A percentile compares a stretch with the other conserved stretches of the same genome.
These are phyloP conservation scores for Crambe crambe DNA, from an alignment of 37 sponge, comb jelly and placozoan species.

Conservation along the genomic window DNA sequence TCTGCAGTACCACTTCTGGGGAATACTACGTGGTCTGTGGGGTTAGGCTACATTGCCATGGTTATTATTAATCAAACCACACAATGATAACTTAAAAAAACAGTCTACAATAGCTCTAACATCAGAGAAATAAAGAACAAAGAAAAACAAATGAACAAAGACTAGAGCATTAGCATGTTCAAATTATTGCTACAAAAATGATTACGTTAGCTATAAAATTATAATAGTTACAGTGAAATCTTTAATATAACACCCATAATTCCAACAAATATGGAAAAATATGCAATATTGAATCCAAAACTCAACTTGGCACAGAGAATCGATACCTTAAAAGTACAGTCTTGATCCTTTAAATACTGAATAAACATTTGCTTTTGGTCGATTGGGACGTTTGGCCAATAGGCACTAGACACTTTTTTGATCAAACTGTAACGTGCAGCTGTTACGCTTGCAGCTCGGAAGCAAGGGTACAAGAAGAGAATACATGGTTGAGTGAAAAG, in stretches of 20 bases:
- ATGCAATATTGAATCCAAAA: slow-evolving; percentile 36
- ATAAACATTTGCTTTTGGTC: not conserved
- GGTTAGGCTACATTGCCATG: too few species aligned
- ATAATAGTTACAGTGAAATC: slow-evolving; percentile 13
- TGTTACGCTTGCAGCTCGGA: slow-evolving; percentile 24
- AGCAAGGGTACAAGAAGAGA: slow-evolving; percentile 38
- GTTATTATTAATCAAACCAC: too few species aligned
- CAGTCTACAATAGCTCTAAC: too few species aligned
- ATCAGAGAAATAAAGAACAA: too few species aligned
- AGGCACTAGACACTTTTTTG: slow-evolving; percentile 7
- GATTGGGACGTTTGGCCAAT: slow-evolving; percentile 1
- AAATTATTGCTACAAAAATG: too few species aligned
- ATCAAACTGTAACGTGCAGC: not conserved
- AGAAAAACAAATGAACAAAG: too few species aligned
- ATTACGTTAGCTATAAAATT: too few species aligned
- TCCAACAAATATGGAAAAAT: slow-evolving; percentile 28
- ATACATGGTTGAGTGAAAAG: slow-evolving; percentile 17
- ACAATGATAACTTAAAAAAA: too few species aligned
- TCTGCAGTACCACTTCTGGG: too few species aligned
- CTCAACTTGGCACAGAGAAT: slow-evolving; percentile 22
- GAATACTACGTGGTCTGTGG: too few species aligned
- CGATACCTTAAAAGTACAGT: slow-evolving; percentile 12
- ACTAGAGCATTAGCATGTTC: too few species aligned
- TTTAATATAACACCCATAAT: slow-evolving; percentile 26
- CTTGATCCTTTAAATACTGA: slow-evolving; percentile 3